phyloP scores from a whole-genome alignment of 2,888 invertebrate genomes.

The Cosmia trapezina region DNA sequence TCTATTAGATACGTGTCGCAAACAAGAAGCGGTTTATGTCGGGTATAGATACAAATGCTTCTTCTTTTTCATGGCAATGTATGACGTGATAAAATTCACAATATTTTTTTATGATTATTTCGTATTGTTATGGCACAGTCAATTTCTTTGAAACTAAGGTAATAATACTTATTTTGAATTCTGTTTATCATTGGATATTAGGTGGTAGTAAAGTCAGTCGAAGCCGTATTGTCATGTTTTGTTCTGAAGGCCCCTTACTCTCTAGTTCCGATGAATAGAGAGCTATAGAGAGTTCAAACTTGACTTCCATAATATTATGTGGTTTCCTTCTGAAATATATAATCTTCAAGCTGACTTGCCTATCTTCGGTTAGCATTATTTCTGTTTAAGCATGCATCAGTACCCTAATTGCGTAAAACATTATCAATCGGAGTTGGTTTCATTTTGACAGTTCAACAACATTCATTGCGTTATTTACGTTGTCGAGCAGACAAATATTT shows the following conservation, averaged over 20 bases:
- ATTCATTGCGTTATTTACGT: too few species aligned
- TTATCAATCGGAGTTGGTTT: too few species aligned
- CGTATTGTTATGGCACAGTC: neutral
- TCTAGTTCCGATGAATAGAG: neutral
- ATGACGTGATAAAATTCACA: neutral
- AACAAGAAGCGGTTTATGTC: slow-evolving; percentile 15
- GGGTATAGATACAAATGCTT: neutral
- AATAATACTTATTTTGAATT: neutral
- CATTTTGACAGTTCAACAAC: too few species aligned
- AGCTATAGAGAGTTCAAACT: neutral
- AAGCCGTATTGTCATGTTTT: neutral
- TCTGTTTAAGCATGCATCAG: too few species aligned
- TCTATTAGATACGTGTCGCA: neutral
- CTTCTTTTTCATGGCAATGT: neutral
- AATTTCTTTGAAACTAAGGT: neutral
- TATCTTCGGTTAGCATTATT: neutral
- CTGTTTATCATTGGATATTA: neutral
- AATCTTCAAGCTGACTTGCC: neutral
- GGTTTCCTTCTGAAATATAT: neutral
- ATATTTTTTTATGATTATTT: neutral
- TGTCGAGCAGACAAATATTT: too few species aligned
- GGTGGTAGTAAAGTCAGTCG: neutral
- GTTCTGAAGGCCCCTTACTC: neutral
- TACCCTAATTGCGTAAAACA: too few species aligned
- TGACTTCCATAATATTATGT: neutral